phyloP scores from a whole-genome alignment of 1,140 invertebrate species.

The Cheumatopsyche charites region DNA sequence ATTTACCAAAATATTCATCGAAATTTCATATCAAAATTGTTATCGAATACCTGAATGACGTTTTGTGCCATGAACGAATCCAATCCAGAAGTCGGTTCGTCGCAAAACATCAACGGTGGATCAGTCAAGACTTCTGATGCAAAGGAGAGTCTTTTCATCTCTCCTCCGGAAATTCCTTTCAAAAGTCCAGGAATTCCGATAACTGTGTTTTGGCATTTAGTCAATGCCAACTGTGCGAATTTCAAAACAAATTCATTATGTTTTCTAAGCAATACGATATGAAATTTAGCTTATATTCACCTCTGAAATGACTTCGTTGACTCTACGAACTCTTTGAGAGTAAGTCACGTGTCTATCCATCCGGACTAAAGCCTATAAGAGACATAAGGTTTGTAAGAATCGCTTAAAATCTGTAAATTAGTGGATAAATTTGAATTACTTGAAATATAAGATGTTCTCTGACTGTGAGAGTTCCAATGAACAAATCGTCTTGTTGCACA shows the following conservation, averaged over 20 bases:
- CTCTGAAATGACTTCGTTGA: slow-evolving; percentile 89
- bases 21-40: not conserved
- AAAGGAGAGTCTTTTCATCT: slow-evolving; percentile 94
- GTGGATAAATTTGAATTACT: slow-evolving; percentile 56
- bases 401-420: not conserved
- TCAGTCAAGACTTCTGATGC: slow-evolving; percentile 95
- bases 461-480: slow-evolving; percentile 91
- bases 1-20: not conserved
- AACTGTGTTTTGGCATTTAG: slow-evolving; percentile 84
- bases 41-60: slow-evolving; percentile 72
- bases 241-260: too few relatives aligned
- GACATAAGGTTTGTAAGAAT: not conserved
- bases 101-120: slow-evolving; percentile 94
- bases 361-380: slow-evolving; percentile 79
- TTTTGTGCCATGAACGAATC: slow-evolving; percentile 89
- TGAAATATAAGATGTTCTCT: slow-evolving; percentile 89
- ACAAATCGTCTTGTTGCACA: slow-evolving; percentile 95
- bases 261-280: too few relatives aligned
- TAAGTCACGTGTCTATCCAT: slow-evolving; percentile 87
- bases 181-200: slow-evolving; percentile 85
- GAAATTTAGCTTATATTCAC: slow-evolving; percentile 65
- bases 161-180: slow-evolving; percentile 95
- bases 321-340: slow-evolving; percentile 76
- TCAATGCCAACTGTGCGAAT: slow-evolving; percentile 72
- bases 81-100: slow-evolving; percentile 92